Evolutionary conservation across 2,797 vertebrate species (phyloP), one percentile per base, ranked within the genome.

Genomic region (Podarcis siculus): DNA sequence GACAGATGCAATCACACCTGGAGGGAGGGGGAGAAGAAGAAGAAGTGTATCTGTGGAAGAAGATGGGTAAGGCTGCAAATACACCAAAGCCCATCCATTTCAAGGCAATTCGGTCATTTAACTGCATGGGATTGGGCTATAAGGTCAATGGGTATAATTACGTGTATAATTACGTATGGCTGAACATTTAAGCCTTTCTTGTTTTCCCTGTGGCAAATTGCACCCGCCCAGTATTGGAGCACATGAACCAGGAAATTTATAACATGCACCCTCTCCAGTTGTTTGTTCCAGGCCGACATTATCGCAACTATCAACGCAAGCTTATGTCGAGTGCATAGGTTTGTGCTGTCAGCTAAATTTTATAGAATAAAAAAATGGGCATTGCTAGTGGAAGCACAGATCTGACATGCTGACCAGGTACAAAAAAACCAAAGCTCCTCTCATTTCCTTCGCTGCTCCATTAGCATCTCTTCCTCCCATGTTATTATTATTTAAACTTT

Each of bases 1-100:
- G 89, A 93, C 94, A 95, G 95, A 94, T 96, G 94, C 89, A 5
- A 7, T 83, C 73, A 82, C 89, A 27, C 79, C 32, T 3, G 79
- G 0, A 19, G 72, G 87, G 83, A 86, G 91, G 64, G 89, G 82
- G 32, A 39, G 39, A 39, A 39, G 39, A 39, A 42, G 39, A 6
- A n/a, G 72, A 91, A 69, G 72, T 39, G 55, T 86, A 89, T 81
- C n/a, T 89, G 87, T 83, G 90, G 81, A 55, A 73, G 90, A 39
- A 83, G 73, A 71, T 37, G n/a, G 87, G 23, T 27, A 83, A 93
- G 76, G 42, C 27, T 76, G 76, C 19, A 25, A 39, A 67, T 67
- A n/a, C 2, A 27, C 35, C 79, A 79, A 64, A 61, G 64, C 2
- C 58, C 23, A 67, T 73, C n/a, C 19, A 9, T 75, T 85, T n/a